Evolutionary conservation across 2,888 invertebrate species (phyloP).

Genomic region (Diabrotica balteata): DNA sequence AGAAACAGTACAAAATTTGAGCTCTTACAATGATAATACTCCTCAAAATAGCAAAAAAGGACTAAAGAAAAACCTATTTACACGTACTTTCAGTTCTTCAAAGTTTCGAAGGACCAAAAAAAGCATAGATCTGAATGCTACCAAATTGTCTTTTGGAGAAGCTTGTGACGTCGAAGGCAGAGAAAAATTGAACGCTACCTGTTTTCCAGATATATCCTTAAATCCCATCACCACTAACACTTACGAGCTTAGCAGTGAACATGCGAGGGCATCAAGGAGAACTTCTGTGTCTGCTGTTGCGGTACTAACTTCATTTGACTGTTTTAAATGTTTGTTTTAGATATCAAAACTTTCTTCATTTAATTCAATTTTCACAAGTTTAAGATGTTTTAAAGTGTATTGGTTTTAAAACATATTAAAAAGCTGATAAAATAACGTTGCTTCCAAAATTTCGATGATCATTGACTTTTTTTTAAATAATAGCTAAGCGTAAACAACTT

Average conservation of each 20-base stretch:
- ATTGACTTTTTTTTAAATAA: too few relatives aligned
- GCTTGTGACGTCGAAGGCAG: slow-evolving; percentile 42
- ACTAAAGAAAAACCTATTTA: slow-evolving; percentile 54
- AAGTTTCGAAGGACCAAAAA: slow-evolving; percentile 50
- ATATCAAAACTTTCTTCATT: slow-evolving; percentile 18
- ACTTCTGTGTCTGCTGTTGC: slow-evolving; percentile 54
- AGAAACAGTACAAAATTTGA: slow-evolving; percentile 53
- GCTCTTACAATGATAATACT: slow-evolving; percentile 36
- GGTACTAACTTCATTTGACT: slow-evolving; percentile 60
- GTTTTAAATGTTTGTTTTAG: slow-evolving; percentile 30
- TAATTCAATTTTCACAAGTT: slow-evolving; percentile 23
- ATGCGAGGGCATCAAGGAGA: slow-evolving; percentile 50
- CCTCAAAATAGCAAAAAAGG: slow-evolving; percentile 46
- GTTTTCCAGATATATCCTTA: slow-evolving; percentile 57
- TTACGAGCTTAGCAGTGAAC: slow-evolving; percentile 45
- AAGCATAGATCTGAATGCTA: slow-evolving; percentile 48
- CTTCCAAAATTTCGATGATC: too few relatives aligned
- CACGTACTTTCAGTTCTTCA: slow-evolving; percentile 56
- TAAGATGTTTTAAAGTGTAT: background rate
- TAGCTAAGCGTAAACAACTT: too few relatives aligned
- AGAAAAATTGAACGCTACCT: slow-evolving; percentile 53
- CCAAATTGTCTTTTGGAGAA: slow-evolving; percentile 50
- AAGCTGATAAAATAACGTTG: background rate
- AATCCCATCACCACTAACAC: slow-evolving; percentile 43
- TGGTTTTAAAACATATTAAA: too few relatives aligned